phyloP scores from a whole-genome alignment of 92 coral and sea anemone species.

The Epizoanthus stellaris region DNA sequence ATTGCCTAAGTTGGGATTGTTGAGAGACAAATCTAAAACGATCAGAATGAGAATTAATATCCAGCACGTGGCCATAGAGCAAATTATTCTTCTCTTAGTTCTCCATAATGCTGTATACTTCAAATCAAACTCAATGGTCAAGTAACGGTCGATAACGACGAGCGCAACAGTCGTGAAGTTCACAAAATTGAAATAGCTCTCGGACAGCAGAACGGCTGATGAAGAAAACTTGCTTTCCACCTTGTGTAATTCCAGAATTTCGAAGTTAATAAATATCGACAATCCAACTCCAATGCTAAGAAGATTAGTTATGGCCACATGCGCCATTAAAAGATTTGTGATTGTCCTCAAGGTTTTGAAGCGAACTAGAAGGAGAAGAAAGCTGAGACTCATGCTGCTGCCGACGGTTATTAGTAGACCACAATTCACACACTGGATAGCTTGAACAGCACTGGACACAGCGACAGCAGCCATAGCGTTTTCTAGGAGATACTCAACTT shows the following conservation, averaged over 20 bases:
- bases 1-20: constrained; percentile 23
- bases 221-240: constrained; percentile 14
- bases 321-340: constrained; percentile 23
- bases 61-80: background rate
- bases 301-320: constrained; percentile 19
- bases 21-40: background rate
- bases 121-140: constrained; percentile 26
- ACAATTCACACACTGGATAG: too few relatives aligned
- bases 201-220: background rate
- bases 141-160: constrained; percentile 15
- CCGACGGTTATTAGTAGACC: too few relatives aligned
- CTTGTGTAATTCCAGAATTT: constrained; percentile 24
- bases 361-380: constrained; percentile 25
- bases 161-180: constrained; percentile 3
- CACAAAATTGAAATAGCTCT: constrained; percentile 20
- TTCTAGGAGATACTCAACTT: too few relatives aligned
- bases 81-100: background rate
- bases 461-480: too few relatives aligned
- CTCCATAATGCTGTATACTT: constrained; percentile 24
- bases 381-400: background rate
- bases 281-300: constrained; percentile 12
- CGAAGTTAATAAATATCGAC: constrained; percentile 26
- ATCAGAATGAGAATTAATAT: background rate
- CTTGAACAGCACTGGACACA: too few relatives aligned
- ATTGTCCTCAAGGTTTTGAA: constrained; percentile 20